Evolutionary conservation across 2,888 invertebrate species (phyloP), one percentile per base, ranked within the genome.

Genomic region (Dusona sp.): DNA sequence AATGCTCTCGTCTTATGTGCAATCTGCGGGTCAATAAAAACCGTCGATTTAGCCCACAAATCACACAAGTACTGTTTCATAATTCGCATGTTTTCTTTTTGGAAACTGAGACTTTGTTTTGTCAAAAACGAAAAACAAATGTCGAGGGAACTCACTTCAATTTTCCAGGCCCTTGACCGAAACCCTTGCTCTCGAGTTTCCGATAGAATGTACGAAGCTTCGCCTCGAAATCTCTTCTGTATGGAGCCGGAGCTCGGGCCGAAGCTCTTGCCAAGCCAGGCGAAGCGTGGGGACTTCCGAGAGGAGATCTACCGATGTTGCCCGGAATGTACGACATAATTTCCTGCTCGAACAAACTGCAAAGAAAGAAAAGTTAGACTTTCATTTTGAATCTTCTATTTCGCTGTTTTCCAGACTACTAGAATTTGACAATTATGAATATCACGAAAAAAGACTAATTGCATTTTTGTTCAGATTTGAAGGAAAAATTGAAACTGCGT

Each of bases 131-230:
- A 36, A 8, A 13, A 61, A 61, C 33, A 38, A 19, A 36, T 36
- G 4, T 57, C 9, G 1, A 25, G 19, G 33, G 33, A 9, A 95
- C 97, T 96, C 94, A 99, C 99, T 98, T 99, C 90, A 99, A 96
- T 95, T 99, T 99, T 87, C 98, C 98, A 16, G 99, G 99, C 8
- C 99, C 99, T 94, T 99, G 99, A 0, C 99, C 99, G 91, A 98
- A 99, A 75, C 99, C 99, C 94, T 99, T 99, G 93, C 98, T 97
- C 94, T 99, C 99, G 57, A 99, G 95, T 94, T 99, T 99, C 88
- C 98, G 95, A 94, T 99, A 99, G 95, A 99, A 99, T 90, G 98
- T 98, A 77, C 98, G 95, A 86, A 99, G 95, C 94, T 99, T 99
- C 25, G 98, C 98, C 93, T 99, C 99, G 94, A 99, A 99, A 95